Evolutionary conservation across 92 coral and sea anemone species (phyloP).

Genomic region (Plumapathes pennacea): DNA sequence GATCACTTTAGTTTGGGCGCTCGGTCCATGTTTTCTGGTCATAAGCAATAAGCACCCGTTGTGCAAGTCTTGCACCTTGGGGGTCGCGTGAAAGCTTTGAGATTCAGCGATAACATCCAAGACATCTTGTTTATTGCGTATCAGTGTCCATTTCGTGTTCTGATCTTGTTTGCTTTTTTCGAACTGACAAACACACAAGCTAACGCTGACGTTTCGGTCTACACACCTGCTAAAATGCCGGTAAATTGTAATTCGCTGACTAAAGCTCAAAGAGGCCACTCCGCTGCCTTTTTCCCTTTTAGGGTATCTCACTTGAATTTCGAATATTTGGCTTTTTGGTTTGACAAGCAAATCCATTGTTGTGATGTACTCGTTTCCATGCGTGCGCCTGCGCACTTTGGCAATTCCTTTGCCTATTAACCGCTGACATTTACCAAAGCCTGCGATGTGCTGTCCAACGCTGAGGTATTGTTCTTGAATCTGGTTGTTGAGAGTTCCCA

Average conservation of each 20-base stretch:
- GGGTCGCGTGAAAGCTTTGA: slow-evolving; percentile 57
- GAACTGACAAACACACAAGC: slow-evolving; percentile 70
- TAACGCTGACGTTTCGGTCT: slow-evolving; percentile 61
- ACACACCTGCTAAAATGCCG: slow-evolving; percentile 65
- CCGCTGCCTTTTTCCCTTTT: slow-evolving; percentile 7
- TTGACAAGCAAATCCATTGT: slow-evolving; percentile 83
- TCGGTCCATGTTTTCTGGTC: slow-evolving; percentile 65
- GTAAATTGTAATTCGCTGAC: slow-evolving; percentile 76
- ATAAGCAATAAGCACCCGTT: slow-evolving; percentile 63
- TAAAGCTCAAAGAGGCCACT: slow-evolving; percentile 36
- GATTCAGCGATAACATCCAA: slow-evolving; percentile 42
- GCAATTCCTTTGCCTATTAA: slow-evolving; percentile 63
- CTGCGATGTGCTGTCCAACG: slow-evolving; percentile 32
- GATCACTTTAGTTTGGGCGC: slow-evolving; percentile 42
- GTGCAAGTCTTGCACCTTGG: slow-evolving; percentile 64
- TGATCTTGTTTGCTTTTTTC: slow-evolving; percentile 16
- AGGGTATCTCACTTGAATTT: slow-evolving; percentile 72
- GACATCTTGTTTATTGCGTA: slow-evolving; percentile 39
- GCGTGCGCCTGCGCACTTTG: slow-evolving; percentile 76
- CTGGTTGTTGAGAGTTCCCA: slow-evolving; percentile 76
- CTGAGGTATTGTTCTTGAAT: slow-evolving; percentile 69
- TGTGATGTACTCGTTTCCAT: slow-evolving; percentile 35
- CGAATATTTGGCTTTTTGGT: slow-evolving; percentile 80
- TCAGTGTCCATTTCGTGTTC: slow-evolving; percentile 46
- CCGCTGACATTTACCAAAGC: slow-evolving; percentile 87